Evolutionary conservation across 2,113 vertebrate genomes (phyloP), one percentile per base, ranked within the genome.

Genomic region (Aythya baeri): DNA sequence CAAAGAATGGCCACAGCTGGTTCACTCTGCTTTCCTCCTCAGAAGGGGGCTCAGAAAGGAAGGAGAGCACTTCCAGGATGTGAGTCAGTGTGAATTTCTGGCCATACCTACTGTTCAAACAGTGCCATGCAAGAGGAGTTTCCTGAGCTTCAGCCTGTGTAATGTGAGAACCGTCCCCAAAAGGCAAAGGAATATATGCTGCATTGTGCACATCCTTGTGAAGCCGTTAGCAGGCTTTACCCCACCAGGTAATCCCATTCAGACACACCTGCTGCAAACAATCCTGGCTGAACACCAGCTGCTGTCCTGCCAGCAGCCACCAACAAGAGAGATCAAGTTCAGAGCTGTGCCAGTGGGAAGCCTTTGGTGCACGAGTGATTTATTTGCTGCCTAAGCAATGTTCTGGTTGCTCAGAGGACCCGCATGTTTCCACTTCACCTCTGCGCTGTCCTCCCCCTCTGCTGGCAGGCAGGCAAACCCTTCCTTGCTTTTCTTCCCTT

Each of bases 151-250:
- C 0, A 1, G n/a, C 10, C 10, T 29, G 2, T 10, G 1, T 16
- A 3, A 22, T 1, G 4, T 0, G 5, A 46, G 23, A 5, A 31
- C 29, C 68, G 59, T 36, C 65, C 27, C 55, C 1, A 0, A 22
- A 22, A 61, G 52, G 55, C 27, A 31, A 57, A 52, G 0, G 1
- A 21, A 20, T 13, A 8, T 46, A 21, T 0, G 0, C 41, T 55
- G 12, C 71, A 20, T 31, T 0, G 0, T 21, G 61, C 76, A 66
- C 59, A 32, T 8, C 2, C 29, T n/a, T 15, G 58, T 1, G 21
- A 23, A 22, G 59, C 95, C 41, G 26, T 3, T 46, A 1, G 1
- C 32, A 27, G 63, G 43, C 36, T 66, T 73, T 2, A 1, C 4
- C 17, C 58, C 6, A 52, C 6, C 32, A 10, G 38, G 38, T 59